Evolutionary conservation across 2,113 vertebrate species (phyloP).

Genomic region (Oreochromis niloticus): DNA sequence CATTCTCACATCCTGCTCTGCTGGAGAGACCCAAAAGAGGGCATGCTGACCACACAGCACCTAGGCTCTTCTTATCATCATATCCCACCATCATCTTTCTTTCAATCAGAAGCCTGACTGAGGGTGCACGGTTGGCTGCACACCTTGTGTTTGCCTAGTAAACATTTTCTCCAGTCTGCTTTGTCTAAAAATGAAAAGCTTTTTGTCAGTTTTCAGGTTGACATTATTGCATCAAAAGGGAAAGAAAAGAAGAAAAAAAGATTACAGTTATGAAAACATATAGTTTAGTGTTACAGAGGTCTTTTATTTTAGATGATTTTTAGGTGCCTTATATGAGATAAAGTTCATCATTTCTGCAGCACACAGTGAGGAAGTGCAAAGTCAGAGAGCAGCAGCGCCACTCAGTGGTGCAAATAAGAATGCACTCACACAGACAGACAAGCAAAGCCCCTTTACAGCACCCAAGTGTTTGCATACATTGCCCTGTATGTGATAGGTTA

Average conservation of each 20-base stretch:
- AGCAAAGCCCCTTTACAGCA: neutral
- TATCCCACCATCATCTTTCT: neutral
- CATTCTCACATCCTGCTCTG: constrained; percentile 34
- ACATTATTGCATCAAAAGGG: neutral
- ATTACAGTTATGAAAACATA: neutral
- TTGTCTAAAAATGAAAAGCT: neutral
- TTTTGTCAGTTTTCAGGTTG: neutral
- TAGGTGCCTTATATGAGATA: neutral
- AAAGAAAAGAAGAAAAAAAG: neutral
- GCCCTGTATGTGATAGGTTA: neutral
- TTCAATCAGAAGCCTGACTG: neutral
- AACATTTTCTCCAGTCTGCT: neutral
- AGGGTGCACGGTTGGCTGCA: neutral
- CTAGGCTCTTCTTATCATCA: neutral
- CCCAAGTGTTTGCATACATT: neutral
- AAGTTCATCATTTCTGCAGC: neutral
- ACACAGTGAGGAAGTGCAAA: neutral
- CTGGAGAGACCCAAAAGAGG: constrained; percentile 42
- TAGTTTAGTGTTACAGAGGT: neutral
- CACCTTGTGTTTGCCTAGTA: constrained; percentile 23
- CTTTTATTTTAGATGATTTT: neutral
- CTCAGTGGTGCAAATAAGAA: constrained; percentile 24
- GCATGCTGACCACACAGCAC: constrained; percentile 16
- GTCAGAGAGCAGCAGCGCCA: constrained; percentile 29
- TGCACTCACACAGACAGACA: neutral